Evolutionary conservation across 1,140 invertebrate genomes (phyloP).

Genomic region (Drosophila mojavensis): DNA sequence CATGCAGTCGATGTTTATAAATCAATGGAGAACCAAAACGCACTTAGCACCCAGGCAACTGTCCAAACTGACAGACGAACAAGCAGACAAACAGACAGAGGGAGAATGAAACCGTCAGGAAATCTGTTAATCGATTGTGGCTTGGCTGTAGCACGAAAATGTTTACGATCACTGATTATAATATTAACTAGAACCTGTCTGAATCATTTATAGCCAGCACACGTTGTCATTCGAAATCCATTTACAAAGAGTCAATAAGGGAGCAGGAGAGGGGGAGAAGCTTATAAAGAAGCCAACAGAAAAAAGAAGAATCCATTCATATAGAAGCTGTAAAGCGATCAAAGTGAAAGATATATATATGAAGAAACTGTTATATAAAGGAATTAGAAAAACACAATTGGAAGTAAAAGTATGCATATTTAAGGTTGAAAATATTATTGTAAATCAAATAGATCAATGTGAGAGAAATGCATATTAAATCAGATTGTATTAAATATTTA

Average conservation of each 20-base stretch:
- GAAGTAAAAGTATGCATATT: no score
- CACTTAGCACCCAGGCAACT: slow-evolving; percentile 2
- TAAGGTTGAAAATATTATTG: no score
- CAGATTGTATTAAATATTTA: no score
- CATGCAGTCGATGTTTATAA: slow-evolving; percentile 33
- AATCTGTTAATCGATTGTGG: slow-evolving; percentile 28
- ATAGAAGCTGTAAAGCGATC: not conserved
- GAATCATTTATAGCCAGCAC: not conserved
- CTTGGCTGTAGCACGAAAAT: slow-evolving; percentile 5
- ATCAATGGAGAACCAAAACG: slow-evolving; percentile 14
- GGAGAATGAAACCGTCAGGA: not conserved
- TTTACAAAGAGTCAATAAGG: slow-evolving; percentile 7
- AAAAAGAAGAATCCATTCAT: not conserved
- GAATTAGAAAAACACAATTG: no score
- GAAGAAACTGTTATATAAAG: no score
- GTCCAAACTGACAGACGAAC: not conserved
- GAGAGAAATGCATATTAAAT: no score
- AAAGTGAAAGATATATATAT: not conserved
- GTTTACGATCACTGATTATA: slow-evolving; percentile 16
- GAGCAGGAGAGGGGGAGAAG: not conserved
- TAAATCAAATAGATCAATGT: no score
- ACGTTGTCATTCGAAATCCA: not conserved
- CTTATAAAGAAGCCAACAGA: no score
- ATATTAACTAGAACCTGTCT: slow-evolving; percentile 13
- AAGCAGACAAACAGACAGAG: not conserved